Base-by-base conservation (phyloP, 1,140 invertebrate species). In the Bombus soroeensis region DNA sequence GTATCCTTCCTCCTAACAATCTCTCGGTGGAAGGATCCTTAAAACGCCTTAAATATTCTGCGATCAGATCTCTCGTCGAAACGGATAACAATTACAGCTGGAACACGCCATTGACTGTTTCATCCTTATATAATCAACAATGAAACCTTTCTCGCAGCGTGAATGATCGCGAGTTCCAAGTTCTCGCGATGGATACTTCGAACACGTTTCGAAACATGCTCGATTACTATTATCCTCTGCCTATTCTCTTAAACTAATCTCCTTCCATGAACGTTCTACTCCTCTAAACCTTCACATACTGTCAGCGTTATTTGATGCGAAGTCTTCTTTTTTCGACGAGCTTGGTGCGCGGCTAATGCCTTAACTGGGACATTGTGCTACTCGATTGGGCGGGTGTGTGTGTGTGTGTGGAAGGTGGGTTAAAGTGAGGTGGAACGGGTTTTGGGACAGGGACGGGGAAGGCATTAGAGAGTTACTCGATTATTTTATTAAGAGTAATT, bases 401-500 rank as follows among this genome's bases (percentile, higher is more conserved):
- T 92, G 85, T 81, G 81, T 91, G 86, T 85, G 83, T 6, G 37
- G 41, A 34, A 47, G 41, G n/a, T 28, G 64, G 37, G 32, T 28
- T n/a, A n/a, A 41, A 57, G 32, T 57, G 81, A 15, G 28, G 6
- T 22, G 39, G 74, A 72, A 43, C 4, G 78, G 80, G 77, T 25
- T 64, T 68, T 12, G 62, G 87, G 79, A 88, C n/a, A 37, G 83
- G 85, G 53, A 71, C 34, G 88, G 88, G 90, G 87, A 92, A 93
- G 92, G 91, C 92, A 88, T 93, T 90, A 88, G 89, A 91, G 87
- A 79, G 78, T 90, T 92, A 81, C 83, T 91, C 87, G 88, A 87
- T 93, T 89, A 79, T 89, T 93, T 88, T 89, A 90, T 90, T 85
- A 70, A 89, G 85, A 87, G 86, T 81, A 88, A 88, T 92, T 94